Evolutionary conservation across 64 coral and sea anemone species (phyloP).

Genomic region (Stichodactyla helianthus): DNA sequence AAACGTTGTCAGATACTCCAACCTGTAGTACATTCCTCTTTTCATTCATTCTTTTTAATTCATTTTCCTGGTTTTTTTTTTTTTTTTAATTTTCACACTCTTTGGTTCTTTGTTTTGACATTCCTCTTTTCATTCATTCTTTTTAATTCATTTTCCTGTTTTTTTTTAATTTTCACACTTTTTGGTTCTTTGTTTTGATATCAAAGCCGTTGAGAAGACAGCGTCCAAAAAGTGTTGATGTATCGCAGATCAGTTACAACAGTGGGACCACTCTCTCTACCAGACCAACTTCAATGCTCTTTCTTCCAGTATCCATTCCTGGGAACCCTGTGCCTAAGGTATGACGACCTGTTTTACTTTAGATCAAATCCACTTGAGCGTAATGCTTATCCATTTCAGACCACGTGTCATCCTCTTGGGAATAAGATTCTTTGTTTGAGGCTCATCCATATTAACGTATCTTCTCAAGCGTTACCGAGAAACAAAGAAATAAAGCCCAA

Average conservation of each 20-base stretch:
- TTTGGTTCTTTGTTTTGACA: neutral
- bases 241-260: neutral
- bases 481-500: no score
- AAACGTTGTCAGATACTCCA: no score
- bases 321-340: constrained; percentile 26
- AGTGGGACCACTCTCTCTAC: neutral
- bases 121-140: neutral
- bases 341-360: neutral
- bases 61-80: neutral
- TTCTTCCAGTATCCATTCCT: neutral
- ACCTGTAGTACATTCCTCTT: neutral
- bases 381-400: no score
- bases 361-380: no score
- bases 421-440: no score
- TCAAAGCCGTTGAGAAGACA: neutral
- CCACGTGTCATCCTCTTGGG: no score
- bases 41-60: neutral
- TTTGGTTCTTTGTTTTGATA: neutral
- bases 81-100: neutral
- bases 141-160: neutral
- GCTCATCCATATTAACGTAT: no score
- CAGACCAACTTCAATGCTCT: constrained; percentile 11
- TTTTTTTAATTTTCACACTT: neutral
- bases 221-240: neutral
- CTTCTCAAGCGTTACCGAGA: no score